Percentiles rank a stretch among this genome's conserved stretches.
Evolutionary conservation across 2,113 vertebrate species (phyloP).

Genomic region (Odocoileus virginianus): DNA sequence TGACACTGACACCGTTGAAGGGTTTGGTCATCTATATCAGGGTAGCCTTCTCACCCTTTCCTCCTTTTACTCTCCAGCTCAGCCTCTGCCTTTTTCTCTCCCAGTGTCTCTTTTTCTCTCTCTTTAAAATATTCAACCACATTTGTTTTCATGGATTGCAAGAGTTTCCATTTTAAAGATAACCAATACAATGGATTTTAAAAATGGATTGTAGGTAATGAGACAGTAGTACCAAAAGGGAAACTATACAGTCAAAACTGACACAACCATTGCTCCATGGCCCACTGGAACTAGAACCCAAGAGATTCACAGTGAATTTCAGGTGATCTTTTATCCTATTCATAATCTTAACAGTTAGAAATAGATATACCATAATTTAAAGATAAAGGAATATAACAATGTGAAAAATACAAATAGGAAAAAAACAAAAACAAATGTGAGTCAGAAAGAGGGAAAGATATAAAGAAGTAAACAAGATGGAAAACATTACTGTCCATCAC

Average conservation of each 20-base stretch:
- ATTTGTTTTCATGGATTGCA: conserved; percentile 38
- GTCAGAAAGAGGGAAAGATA: not conserved
- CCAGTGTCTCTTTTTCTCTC: conserved; percentile 11
- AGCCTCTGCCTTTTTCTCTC: conserved; percentile 15
- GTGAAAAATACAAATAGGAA: not conserved
- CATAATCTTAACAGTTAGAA: not conserved
- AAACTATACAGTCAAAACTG: not conserved
- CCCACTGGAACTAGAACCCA: not conserved
- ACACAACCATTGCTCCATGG: not conserved
- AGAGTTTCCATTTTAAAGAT: conserved; percentile 44
- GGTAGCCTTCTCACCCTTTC: conserved; percentile 56
- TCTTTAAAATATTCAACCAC: not conserved
- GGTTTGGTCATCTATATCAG: conserved; percentile 70
- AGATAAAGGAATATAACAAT: not conserved
- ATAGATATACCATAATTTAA: not conserved
- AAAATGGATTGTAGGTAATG: not conserved
- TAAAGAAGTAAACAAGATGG: not conserved
- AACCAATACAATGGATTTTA: conserved; percentile 40
- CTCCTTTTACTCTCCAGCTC: not conserved
- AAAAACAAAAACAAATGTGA: not conserved
- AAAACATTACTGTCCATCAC: not conserved
- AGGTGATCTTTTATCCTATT: not conserved
- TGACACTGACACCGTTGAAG: conserved; percentile 60
- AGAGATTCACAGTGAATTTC: not conserved
- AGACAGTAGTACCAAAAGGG: not conserved